Percentiles rank a stretch among this genome's conserved stretches.
phyloP scores from a whole-genome alignment of 2,888 invertebrate species.

The Lutraria lutraria region DNA sequence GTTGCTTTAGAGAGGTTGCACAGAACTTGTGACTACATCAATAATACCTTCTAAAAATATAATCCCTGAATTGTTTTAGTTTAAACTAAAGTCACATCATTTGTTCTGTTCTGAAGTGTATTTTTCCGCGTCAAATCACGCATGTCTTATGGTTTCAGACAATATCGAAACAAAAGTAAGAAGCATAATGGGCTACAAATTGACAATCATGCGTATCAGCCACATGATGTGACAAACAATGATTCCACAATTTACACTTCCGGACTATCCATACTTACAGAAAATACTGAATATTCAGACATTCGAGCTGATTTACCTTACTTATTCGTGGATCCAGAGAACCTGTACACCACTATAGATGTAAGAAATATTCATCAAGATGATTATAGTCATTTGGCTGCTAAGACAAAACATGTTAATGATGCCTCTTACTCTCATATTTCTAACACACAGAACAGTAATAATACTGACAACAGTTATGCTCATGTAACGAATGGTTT shows the following conservation, averaged over 20 bases:
- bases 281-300: not conserved
- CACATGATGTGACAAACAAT: not conserved
- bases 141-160: not conserved
- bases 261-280: not conserved
- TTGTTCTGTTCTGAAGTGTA: not conserved
- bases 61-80: not conserved
- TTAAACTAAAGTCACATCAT: not conserved
- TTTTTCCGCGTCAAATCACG: not conserved
- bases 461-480: not conserved
- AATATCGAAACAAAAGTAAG: not conserved
- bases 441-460: not conserved
- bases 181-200: not conserved
- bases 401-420: not conserved
- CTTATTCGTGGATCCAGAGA: not conserved
- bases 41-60: not conserved
- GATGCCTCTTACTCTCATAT: not conserved
- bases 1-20: not conserved
- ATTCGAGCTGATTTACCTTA: not conserved
- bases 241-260: not conserved
- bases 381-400: not conserved
- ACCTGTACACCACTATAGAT: not conserved
- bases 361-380: not conserved
- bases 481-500: not conserved
- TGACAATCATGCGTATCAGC: not conserved
- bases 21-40: not conserved